These are phyloP conservation scores for Rhynchophorus ferrugineus DNA, from an alignment of 1,140 invertebrate species.

Conservation along the genomic window DNA sequence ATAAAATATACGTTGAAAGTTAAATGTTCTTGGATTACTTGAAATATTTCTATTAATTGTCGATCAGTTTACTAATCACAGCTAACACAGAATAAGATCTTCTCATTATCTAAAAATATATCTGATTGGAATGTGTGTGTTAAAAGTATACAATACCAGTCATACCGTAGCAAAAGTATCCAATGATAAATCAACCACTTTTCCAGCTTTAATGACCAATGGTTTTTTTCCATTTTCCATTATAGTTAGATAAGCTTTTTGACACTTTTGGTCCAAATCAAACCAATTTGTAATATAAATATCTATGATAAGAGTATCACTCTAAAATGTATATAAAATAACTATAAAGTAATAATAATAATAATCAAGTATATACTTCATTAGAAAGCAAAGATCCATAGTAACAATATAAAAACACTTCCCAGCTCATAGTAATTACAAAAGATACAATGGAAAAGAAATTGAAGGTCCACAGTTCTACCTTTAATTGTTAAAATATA, in stretches of 20 bases:
- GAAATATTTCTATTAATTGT: not conserved
- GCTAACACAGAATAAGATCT: not conserved
- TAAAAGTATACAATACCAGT: no score
- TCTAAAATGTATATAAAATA: no score
- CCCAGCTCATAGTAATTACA: not conserved
- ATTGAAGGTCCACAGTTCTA: not conserved
- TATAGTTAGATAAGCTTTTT: constrained; percentile 1
- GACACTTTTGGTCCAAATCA: not conserved
- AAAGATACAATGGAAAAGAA: not conserved
- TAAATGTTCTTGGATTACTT: not conserved
- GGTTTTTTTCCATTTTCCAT: constrained; percentile 3
- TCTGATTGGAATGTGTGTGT: not conserved
- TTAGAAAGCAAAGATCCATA: not conserved
- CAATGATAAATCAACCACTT: not conserved
- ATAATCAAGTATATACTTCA: not conserved
- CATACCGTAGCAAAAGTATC: constrained; percentile 1
- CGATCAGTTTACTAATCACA: not conserved
- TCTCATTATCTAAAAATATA: not conserved
- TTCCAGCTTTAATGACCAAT: not conserved
- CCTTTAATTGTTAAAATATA: not conserved
- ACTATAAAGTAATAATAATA: no score
- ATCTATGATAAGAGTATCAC: not conserved
- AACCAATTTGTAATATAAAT: constrained; percentile 2
- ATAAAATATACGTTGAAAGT: not conserved
- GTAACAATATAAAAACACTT: not conserved